Conservation (phyloP, 1,140 invertebrate genomes). For the Aricia agestis region DNA sequence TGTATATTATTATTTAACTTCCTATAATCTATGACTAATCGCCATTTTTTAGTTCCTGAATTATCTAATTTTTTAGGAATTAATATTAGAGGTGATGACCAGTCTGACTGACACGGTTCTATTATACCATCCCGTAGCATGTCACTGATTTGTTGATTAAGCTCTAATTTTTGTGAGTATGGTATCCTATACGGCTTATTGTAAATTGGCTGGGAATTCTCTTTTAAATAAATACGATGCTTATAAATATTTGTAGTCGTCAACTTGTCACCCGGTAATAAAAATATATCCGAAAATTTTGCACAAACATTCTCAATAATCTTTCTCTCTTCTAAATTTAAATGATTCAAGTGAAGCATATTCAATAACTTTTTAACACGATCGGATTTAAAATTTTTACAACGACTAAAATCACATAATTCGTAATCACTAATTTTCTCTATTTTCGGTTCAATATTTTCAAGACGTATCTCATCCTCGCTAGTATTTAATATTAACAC, state of each 20-base stretch:
- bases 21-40: slow-evolving; percentile 23
- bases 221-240: slow-evolving; percentile 22
- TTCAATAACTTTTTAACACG: slow-evolving; percentile 17
- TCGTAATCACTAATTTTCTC: slow-evolving; percentile 15
- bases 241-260: slow-evolving; percentile 23
- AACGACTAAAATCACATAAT: no score
- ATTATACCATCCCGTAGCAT: slow-evolving; percentile 22
- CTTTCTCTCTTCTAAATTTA: slow-evolving; percentile 20
- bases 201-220: slow-evolving; percentile 15
- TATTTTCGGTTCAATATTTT: slow-evolving; percentile 18
- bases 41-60: slow-evolving; percentile 25
- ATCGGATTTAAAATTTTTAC: slow-evolving; percentile 10
- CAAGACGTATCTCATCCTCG: slow-evolving; percentile 14
- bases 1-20: slow-evolving; percentile 24
- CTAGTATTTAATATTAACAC: slow-evolving; percentile 23
- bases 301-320: slow-evolving; percentile 23
- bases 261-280: slow-evolving; percentile 20
- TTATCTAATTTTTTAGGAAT: no score
- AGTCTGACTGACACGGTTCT: slow-evolving; percentile 14
- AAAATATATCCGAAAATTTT: slow-evolving; percentile 23
- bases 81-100: background rate
- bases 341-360: slow-evolving; percentile 18
- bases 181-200: slow-evolving; percentile 22
- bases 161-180: slow-evolving; percentile 20
- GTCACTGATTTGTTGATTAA: slow-evolving; percentile 21